Evolutionary conservation across 1,140 invertebrate genomes (phyloP).

Genomic region (Trigoniulus corallinus): DNA sequence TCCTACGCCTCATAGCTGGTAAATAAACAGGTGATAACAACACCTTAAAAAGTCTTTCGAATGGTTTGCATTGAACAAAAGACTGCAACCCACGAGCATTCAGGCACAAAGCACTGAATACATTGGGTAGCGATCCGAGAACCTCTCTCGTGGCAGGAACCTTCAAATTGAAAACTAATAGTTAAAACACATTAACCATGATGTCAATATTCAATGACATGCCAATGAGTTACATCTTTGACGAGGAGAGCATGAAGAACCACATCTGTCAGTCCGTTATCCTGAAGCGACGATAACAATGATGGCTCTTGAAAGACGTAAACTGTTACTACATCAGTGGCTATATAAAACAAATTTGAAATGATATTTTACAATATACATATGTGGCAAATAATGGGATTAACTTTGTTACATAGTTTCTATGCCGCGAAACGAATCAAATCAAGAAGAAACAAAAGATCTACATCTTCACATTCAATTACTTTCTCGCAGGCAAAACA

Average conservation of each 20-base stretch:
- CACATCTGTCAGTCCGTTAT: constrained; percentile 77
- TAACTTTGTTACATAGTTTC: no score
- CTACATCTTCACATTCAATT: no score
- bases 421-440: no score
- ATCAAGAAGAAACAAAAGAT: no score
- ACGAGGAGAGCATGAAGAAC: constrained; percentile 68
- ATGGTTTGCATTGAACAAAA: constrained; percentile 65
- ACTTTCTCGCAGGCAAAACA: no score
- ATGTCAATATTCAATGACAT: neutral
- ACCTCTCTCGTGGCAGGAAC: constrained; percentile 78
- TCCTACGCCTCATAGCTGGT: constrained; percentile 63
- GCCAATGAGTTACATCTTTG: constrained; percentile 46
- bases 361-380: no score
- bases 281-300: constrained; percentile 63
- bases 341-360: no score
- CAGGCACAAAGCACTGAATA: constrained; percentile 77
- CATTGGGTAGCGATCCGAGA: constrained; percentile 70
- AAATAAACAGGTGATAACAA: constrained; percentile 67
- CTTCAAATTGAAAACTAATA: constrained; percentile 20
- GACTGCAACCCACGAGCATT: constrained; percentile 64
- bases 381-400: no score
- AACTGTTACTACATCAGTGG: constrained; percentile 77
- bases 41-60: constrained; percentile 68
- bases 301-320: constrained; percentile 89
- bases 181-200: neutral